These are phyloP conservation scores for Egretta garzetta DNA, from an alignment of 2,113 vertebrate species.

Conservation along the genomic window DNA sequence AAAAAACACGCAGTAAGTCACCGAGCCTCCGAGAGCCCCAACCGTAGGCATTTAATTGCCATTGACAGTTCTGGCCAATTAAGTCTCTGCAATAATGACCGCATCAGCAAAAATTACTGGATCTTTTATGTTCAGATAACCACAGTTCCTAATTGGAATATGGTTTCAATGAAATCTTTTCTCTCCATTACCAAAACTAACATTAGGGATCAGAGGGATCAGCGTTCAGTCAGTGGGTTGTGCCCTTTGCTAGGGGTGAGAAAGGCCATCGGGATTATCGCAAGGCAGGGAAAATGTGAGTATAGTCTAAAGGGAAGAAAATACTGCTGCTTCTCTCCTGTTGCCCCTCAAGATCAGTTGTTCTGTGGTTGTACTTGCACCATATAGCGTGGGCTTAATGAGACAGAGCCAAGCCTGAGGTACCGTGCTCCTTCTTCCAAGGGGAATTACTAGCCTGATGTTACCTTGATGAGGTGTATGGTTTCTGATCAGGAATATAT, in stretches of 20 bases:
- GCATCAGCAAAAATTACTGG: slow-evolving; percentile 19
- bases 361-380: background rate
- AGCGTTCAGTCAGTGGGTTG: background rate
- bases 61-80: slow-evolving; percentile 47
- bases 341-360: background rate
- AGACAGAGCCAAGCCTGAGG: background rate
- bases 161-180: background rate
- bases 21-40: background rate
- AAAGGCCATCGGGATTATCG: background rate
- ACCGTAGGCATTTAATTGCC: slow-evolving; percentile 6
- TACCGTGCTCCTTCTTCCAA: background rate
- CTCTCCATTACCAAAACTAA: background rate
- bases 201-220: background rate
- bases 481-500: background rate
- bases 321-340: background rate
- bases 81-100: slow-evolving; percentile 13
- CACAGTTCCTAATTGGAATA: background rate
- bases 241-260: background rate
- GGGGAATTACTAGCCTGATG: background rate
- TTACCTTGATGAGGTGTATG: background rate
- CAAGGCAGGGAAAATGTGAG: background rate
- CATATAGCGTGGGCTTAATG: accelerated
- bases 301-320: background rate
- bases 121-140: background rate
- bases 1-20: background rate